Conservation (phyloP, 2,797 vertebrate species). For the Peromyscus aztecus region DNA sequence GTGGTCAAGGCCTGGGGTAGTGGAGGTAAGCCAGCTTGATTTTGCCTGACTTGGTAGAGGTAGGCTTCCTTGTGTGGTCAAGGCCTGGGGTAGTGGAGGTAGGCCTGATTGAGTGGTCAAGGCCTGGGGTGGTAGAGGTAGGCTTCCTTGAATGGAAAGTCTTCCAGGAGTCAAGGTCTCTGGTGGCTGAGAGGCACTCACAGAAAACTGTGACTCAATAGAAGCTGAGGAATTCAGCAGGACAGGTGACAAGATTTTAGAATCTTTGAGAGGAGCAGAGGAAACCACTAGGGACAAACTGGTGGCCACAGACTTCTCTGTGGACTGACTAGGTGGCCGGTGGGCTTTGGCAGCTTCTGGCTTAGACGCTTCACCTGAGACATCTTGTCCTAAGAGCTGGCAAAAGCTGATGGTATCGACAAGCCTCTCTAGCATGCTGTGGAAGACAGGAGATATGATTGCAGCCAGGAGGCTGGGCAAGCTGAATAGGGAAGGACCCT, state of each 20-base stretch:
- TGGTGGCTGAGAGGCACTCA: background rate
- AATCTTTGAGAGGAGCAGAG: accelerated
- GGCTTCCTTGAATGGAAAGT: too few species aligned
- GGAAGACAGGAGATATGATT: background rate
- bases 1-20: too few species aligned
- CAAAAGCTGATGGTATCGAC: accelerated
- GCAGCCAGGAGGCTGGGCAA: accelerated
- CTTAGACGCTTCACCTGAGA: accelerated
- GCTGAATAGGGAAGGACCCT: accelerated
- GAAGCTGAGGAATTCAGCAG: background rate
- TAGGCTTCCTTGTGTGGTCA: too few species aligned
- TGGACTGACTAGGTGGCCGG: accelerated
- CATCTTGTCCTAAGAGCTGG: background rate
- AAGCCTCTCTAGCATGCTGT: background rate
- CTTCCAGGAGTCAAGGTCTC: background rate
- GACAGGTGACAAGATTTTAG: background rate
- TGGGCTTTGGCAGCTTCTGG: background rate
- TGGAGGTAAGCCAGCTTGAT: too few species aligned
- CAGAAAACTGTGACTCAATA: background rate
- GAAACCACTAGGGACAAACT: accelerated
- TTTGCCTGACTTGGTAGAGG: too few species aligned
- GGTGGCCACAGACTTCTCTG: accelerated
- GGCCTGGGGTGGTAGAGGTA: too few species aligned
- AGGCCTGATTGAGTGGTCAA: too few species aligned
- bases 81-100: too few species aligned